Base-by-base conservation (phyloP, 2,797 vertebrate species). In the Botia kubotai region DNA sequence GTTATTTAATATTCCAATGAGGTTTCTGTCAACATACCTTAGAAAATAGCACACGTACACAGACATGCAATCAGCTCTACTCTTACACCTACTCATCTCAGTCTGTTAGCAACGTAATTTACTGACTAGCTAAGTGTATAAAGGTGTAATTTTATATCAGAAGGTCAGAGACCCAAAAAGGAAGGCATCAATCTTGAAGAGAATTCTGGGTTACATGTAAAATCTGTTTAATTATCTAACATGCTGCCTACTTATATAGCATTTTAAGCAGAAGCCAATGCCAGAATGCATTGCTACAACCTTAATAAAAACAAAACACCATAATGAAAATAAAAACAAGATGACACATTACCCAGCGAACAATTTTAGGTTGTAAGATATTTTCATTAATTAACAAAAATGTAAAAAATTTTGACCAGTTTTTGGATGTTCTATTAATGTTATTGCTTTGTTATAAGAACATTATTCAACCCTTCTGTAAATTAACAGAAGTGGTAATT, bases 21-120 rank as follows among this genome's bases (percentile, higher is more conserved):
- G 11, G 58, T 72, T 79, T 71, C 69, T 26, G 14, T 63, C 29
- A 65, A 58, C 29, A 26, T 53, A 39, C 16, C 19, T 72, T 72
- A 29, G 23, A 55, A 65, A 53, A 21, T 33, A 60, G 12, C 29
- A 53, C 46, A 39, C 2, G 0, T 0, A 69, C 39, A 60, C 50
- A 23, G 14, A 12, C 19, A 43, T 29, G 13, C 14, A 68, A 58
- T 70, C 66, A 70, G 11, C 11, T 50, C 52, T 60, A 6, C 69
- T 13, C 29, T 58, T 17, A 36, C 43, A 63, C 29, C 77, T 63
- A 82, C 53, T 53, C 17, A 73, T 53, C 7, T 72, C 75, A 55
- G 85, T 86, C 76, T 86, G 69, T 84, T 85, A 82, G 75, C 67
- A 19, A 62, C 52, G 66, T 83, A 77, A 86, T 89, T 86, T 75